Conservation (phyloP, 2,797 vertebrate genomes). For the Fringilla coelebs region DNA sequence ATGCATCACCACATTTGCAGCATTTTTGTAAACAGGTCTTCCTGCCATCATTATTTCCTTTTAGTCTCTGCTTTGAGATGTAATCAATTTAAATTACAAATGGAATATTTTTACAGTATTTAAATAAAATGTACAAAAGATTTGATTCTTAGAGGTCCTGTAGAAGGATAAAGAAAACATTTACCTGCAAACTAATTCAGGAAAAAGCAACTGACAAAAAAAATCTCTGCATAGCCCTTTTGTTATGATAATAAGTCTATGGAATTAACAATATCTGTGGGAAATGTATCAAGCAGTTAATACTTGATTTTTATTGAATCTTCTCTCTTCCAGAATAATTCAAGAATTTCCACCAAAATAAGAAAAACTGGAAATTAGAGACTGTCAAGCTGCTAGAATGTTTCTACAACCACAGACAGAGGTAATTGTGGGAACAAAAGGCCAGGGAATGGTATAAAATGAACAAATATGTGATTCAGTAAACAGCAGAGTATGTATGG, state of each 20-base stretch:
- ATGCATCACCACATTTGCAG: neutral
- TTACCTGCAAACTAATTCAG: neutral
- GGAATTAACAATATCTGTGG: neutral
- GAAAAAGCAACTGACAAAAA: neutral
- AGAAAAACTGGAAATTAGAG: neutral
- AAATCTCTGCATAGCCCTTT: neutral
- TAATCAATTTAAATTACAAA: conserved; percentile 24
- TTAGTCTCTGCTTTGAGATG: neutral
- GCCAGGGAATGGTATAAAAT: neutral
- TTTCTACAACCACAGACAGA: neutral
- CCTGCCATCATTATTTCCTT: neutral
- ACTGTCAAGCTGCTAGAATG: neutral
- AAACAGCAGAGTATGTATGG: neutral
- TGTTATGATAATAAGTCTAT: neutral
- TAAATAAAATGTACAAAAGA: neutral
- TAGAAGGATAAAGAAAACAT: neutral
- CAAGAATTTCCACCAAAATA: neutral
- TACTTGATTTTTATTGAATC: neutral
- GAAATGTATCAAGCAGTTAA: neutral
- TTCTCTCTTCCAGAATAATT: neutral
- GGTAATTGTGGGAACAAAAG: neutral
- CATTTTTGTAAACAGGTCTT: neutral
- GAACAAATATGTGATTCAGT: neutral
- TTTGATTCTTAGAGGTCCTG: neutral
- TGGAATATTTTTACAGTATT: neutral